Evolutionary conservation across 1,140 invertebrate species (phyloP), one percentile per base, ranked within the genome.

Genomic region (Papilio polytes): DNA sequence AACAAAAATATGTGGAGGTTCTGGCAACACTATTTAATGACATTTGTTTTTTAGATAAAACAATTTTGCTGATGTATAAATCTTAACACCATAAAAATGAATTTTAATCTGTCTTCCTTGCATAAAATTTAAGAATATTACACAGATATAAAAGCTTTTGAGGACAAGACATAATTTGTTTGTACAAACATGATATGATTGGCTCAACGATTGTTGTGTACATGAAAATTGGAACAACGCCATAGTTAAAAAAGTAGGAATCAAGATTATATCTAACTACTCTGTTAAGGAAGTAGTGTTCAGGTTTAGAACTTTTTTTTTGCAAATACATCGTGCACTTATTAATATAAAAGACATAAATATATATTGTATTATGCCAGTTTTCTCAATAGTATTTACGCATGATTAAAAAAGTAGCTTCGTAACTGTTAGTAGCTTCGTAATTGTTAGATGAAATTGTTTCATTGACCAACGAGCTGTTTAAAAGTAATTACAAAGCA

Each of bases 391-490:
- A 8, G 7, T 41, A 41, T 41, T 41, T 41, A 41, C 36, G 4
- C 36, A 41, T 8, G 6, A n/a, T 53, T 18, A 6, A 53, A 53
- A 56, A 56, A 56, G 20, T 20, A 56, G 53, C 53, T 56, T 56
- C 6, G 53, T n/a, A 56, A 56, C n/a, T n/a, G n/a, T n/a, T n/a
- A 56, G 20, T 20, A 56, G 53, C 53, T 56, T 56, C 6, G 53
- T n/a, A 56, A 56, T 8, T n/a, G n/a, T n/a, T n/a, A n/a, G n/a
- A n/a, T 31, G 63, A 31, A 70, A 70, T 70, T 70, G 63, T 26
- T 70, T 31, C 63, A 70, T 70, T 70, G 22, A 31, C 18, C 63
- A 70, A 70, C 63, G 26, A 70, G 63, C 20, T 63, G 20, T 70
- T 36, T 63, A 70, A 70, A 66, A 31, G 63, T 70, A 70, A 31